Conservation (phyloP, 2,888 invertebrate species). For the Phalera bucephala region DNA sequence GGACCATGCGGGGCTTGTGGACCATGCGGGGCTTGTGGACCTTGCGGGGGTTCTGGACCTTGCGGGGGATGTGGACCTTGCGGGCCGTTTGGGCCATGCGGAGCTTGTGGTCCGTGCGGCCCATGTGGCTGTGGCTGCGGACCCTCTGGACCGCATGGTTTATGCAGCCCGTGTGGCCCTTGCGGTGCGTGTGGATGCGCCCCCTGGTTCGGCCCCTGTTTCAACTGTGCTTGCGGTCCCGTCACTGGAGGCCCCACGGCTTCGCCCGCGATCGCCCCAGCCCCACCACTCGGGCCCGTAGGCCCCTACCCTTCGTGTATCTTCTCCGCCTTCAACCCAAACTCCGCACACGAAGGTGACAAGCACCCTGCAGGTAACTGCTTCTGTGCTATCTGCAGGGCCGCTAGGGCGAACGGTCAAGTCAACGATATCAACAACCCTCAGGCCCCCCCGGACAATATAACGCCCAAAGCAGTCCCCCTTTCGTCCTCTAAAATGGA, state of each 20-base stretch:
- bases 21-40: constrained; percentile 36
- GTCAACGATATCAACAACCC: neutral
- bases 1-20: constrained; percentile 23
- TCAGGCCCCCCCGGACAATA: neutral
- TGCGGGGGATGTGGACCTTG: constrained; percentile 34
- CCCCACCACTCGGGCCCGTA: neutral
- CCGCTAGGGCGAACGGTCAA: neutral
- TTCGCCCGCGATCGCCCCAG: too few species aligned
- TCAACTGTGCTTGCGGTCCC: constrained; percentile 25
- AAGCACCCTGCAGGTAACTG: neutral
- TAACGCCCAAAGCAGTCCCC: constrained; percentile 1
- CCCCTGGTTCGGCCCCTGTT: constrained; percentile 29
- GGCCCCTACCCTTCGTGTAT: neutral
- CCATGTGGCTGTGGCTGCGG: constrained; percentile 32
- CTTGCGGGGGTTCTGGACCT: constrained; percentile 35
- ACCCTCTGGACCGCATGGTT: constrained; percentile 21
- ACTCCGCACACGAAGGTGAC: neutral
- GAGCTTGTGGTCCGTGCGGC: constrained; percentile 43
- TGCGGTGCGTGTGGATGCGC: constrained; percentile 27
- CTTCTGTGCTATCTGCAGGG: constrained; percentile 6
- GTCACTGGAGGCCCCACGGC: constrained; percentile 4
- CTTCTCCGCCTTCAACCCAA: neutral
- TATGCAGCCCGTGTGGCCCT: constrained; percentile 21
- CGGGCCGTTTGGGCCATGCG: constrained; percentile 26
- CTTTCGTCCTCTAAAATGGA: constrained; percentile 14